These are phyloP conservation scores for Lacanobia wlatinum DNA, from an alignment of 2,888 invertebrate species.

Conservation along the genomic window DNA sequence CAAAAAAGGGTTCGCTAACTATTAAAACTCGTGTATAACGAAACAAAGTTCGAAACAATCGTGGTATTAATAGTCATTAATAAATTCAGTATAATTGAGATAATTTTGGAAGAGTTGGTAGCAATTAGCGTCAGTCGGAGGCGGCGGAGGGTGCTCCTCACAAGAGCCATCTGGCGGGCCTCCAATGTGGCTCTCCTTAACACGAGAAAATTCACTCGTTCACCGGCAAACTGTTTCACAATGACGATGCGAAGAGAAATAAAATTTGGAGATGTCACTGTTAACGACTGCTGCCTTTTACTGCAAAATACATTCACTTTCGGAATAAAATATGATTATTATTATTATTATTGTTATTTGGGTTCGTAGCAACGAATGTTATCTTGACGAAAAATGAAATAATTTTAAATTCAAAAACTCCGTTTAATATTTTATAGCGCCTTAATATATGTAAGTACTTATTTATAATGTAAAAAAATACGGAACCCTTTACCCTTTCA, in stretches of 20 bases:
- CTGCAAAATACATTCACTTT: slow-evolving; percentile 33
- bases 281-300: slow-evolving; percentile 51
- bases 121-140: slow-evolving; percentile 87
- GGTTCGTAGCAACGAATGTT: not conserved
- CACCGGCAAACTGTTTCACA: slow-evolving; percentile 74
- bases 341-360: too few species aligned
- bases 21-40: slow-evolving; percentile 32
- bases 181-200: slow-evolving; percentile 85
- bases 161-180: slow-evolving; percentile 87
- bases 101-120: slow-evolving; percentile 87
- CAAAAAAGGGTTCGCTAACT: slow-evolving; percentile 1
- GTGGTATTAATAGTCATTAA: slow-evolving; percentile 73
- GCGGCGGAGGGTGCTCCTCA: slow-evolving; percentile 80
- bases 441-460: slow-evolving; percentile 16
- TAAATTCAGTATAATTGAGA: slow-evolving; percentile 78
- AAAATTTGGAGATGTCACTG: slow-evolving; percentile 62
- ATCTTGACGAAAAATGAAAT: slow-evolving; percentile 1
- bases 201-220: slow-evolving; percentile 77
- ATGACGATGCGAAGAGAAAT: slow-evolving; percentile 63
- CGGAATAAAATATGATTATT: slow-evolving; percentile 28
- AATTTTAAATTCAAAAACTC: not conserved
- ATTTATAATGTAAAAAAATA: slow-evolving; percentile 41
- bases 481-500: slow-evolving; percentile 33
- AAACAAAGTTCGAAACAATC: slow-evolving; percentile 49
- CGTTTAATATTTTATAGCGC: slow-evolving; percentile 18